phyloP scores from a whole-genome alignment of 2,797 vertebrate species.

The Neosalanx taihuensis region DNA sequence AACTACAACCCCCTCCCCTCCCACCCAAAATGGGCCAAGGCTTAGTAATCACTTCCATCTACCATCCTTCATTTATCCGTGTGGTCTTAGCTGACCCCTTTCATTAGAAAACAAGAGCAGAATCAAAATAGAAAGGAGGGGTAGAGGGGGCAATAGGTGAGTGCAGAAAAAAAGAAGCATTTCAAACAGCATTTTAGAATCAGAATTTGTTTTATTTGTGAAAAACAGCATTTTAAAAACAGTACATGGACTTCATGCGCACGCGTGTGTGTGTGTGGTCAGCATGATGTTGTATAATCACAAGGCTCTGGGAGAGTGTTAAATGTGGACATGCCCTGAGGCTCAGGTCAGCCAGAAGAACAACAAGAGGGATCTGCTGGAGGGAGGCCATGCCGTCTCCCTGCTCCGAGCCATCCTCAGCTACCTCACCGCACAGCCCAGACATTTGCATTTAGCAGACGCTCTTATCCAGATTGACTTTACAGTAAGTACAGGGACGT shows the following conservation, averaged over 20 bases:
- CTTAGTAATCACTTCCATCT: background rate
- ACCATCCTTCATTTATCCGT: background rate
- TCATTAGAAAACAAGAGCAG: background rate
- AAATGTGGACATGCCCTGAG: slow-evolving; percentile 51
- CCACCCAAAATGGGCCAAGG: background rate
- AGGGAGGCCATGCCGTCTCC: slow-evolving; percentile 44
- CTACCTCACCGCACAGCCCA: slow-evolving; percentile 7
- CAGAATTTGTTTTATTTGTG: no score
- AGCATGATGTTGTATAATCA: slow-evolving; percentile 52
- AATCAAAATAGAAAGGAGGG: background rate
- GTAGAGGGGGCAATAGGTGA: no score
- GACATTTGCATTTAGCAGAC: no score
- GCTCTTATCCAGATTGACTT: no score
- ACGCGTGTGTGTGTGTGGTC: slow-evolving; percentile 22
- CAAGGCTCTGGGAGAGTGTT: slow-evolving; percentile 43
- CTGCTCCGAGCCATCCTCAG: slow-evolving; percentile 25
- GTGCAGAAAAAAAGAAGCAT: no score
- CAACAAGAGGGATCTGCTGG: slow-evolving; percentile 36
- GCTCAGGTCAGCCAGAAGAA: slow-evolving; percentile 43
- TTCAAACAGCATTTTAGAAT: no score
- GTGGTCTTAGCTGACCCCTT: background rate
- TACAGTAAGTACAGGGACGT: no score
- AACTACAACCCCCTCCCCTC: background rate
- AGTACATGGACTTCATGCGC: background rate
- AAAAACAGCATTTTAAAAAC: background rate